Percentiles rank a stretch among this genome's conserved stretches.
phyloP scores from a whole-genome alignment of 2,113 vertebrate species.

The Physeter macrocephalus region DNA sequence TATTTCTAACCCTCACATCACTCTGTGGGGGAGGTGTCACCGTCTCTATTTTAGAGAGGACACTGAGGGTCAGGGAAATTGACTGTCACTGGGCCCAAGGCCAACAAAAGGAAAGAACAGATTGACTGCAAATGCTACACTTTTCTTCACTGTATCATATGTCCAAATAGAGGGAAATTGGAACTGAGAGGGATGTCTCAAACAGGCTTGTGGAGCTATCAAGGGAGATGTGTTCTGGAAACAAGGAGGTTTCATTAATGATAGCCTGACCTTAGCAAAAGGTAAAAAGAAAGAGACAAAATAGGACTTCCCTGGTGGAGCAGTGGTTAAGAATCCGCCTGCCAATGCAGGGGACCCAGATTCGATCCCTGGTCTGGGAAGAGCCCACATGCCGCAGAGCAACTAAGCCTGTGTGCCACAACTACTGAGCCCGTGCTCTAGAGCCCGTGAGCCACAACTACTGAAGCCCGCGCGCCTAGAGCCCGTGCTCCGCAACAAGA shows the following conservation, averaged over 20 bases:
- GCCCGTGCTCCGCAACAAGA: too few relatives aligned
- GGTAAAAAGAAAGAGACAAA: neutral
- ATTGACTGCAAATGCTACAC: neutral
- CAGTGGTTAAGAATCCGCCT: too few relatives aligned
- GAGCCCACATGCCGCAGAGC: too few relatives aligned
- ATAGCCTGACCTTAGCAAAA: neutral
- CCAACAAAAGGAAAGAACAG: neutral
- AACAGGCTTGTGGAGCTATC: neutral
- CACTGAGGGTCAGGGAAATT: neutral
- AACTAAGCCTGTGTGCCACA: too few relatives aligned
- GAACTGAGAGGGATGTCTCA: neutral
- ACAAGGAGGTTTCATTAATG: neutral
- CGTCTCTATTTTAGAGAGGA: slow-evolving; percentile 6
- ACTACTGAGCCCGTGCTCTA: too few relatives aligned
- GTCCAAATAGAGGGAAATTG: neutral
- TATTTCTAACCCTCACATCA: neutral
- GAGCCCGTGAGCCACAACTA: too few relatives aligned
- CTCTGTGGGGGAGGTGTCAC: neutral
- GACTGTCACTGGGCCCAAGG: neutral
- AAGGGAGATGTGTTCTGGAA: neutral
- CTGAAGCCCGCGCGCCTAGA: too few relatives aligned
- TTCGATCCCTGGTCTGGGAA: too few relatives aligned
- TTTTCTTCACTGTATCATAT: neutral
- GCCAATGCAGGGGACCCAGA: too few relatives aligned
- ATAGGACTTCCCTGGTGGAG: neutral